Conservation (phyloP, 1,140 invertebrate species). For the Leptinotarsa texana region DNA sequence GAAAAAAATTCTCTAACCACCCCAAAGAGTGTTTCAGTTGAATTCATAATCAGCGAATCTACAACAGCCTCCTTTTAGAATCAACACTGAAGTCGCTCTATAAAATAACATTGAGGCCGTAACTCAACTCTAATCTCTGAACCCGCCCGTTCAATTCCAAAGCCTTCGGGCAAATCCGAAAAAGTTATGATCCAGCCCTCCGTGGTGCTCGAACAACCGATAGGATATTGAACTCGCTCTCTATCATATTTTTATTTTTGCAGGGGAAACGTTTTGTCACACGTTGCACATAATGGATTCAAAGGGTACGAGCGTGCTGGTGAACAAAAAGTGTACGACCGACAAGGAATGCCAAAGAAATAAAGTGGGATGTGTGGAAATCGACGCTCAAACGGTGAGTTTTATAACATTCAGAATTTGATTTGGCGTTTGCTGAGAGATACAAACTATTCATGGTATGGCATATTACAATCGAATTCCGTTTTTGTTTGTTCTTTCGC, state of each 20-base stretch:
- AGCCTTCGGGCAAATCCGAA: not conserved
- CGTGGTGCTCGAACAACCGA: not conserved
- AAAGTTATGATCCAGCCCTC: constrained; percentile 2
- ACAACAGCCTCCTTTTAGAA: too few species aligned
- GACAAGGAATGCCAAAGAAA: constrained; percentile 64
- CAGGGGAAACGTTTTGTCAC: constrained; percentile 66
- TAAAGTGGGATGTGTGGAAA: constrained; percentile 65
- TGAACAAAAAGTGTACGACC: constrained; percentile 68
- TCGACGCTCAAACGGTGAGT: constrained; percentile 66
- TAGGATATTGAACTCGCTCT: constrained; percentile 10
- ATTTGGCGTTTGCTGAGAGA: constrained; percentile 32
- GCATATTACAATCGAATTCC: constrained; percentile 3
- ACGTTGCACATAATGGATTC: constrained; percentile 69
- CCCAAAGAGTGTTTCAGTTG: too few species aligned
- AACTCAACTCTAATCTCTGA: too few species aligned
- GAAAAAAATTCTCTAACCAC: too few species aligned
- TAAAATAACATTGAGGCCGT: too few species aligned
- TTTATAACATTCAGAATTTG: constrained; percentile 19
- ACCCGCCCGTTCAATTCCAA: too few species aligned
- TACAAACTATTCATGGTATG: constrained; percentile 14
- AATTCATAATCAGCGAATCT: too few species aligned
- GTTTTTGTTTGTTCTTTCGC: constrained; percentile 3
- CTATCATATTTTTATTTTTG: constrained; percentile 32
- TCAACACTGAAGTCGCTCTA: too few species aligned
- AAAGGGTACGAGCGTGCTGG: constrained; percentile 65